A percentile compares a stretch with the other conserved stretches of the same genome.
These are phyloP conservation scores for Odontothrips loti DNA, from an alignment of 2,888 invertebrate genomes.

Conservation along the genomic window DNA sequence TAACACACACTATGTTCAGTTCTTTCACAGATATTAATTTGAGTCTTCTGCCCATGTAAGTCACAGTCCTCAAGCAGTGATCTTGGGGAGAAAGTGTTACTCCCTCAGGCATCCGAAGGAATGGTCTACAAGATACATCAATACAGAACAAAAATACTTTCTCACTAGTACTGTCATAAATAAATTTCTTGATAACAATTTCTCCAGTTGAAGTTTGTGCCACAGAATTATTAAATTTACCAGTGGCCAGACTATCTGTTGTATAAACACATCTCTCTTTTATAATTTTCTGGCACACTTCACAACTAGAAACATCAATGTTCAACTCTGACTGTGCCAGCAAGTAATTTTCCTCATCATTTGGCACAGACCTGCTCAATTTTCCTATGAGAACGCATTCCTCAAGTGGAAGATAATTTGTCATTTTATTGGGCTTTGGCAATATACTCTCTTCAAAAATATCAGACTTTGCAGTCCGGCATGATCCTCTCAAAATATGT, in stretches of 20 bases:
- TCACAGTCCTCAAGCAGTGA: too few relatives aligned
- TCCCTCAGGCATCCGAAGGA: neutral
- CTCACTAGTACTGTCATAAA: neutral
- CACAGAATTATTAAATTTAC: neutral
- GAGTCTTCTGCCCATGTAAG: neutral
- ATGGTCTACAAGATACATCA: neutral
- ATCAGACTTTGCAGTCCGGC: neutral
- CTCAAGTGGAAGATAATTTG: neutral
- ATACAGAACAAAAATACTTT: neutral
- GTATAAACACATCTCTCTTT: neutral
- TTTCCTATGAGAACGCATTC: neutral
- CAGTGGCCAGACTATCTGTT: neutral
- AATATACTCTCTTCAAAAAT: neutral
- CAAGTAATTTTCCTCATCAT: neutral
- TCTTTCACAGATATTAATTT: neutral
- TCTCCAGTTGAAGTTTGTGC: neutral
- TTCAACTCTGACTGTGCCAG: neutral
- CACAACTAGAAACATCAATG: neutral
- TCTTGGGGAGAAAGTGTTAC: neutral
- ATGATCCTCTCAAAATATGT: neutral
- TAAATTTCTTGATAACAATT: neutral
- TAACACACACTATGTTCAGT: neutral
- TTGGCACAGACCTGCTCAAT: neutral
- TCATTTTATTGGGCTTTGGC: neutral
- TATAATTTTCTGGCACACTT: neutral